These are phyloP conservation scores for Malurus leucopterus DNA, from an alignment of 2,797 vertebrate genomes.

Conservation along the genomic window DNA sequence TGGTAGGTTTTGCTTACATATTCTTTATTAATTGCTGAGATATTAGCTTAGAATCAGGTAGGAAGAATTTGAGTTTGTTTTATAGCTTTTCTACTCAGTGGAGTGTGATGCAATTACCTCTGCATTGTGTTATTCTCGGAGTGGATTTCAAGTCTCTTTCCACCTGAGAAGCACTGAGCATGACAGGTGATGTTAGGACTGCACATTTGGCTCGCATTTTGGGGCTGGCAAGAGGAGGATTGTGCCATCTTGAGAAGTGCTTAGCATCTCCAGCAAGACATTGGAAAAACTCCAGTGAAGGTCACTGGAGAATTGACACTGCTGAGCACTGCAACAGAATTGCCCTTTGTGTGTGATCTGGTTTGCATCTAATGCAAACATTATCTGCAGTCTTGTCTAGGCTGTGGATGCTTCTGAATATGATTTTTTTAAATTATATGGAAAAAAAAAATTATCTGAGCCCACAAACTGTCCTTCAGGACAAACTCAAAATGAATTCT, in stretches of 20 bases:
- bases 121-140: background rate
- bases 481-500: background rate
- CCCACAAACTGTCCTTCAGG: background rate
- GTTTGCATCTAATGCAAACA: background rate
- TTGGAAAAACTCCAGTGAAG: background rate
- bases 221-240: background rate
- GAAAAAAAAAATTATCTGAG: background rate
- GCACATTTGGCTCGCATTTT: constrained; percentile 5
- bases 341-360: fast-evolving
- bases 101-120: background rate
- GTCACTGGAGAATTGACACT: background rate
- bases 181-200: background rate
- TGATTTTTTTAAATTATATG: background rate
- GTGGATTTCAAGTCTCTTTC: background rate
- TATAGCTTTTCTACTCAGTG: background rate
- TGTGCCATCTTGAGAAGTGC: constrained; percentile 16
- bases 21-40: background rate
- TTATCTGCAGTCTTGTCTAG: background rate
- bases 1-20: background rate
- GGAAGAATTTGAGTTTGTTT: background rate
- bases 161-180: background rate
- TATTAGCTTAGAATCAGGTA: background rate
- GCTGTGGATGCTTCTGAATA: background rate
- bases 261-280: constrained; percentile 25
- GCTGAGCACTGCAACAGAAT: background rate